Evolutionary conservation across 2,888 invertebrate species (phyloP).

Genomic region (Hydriomena furcata): DNA sequence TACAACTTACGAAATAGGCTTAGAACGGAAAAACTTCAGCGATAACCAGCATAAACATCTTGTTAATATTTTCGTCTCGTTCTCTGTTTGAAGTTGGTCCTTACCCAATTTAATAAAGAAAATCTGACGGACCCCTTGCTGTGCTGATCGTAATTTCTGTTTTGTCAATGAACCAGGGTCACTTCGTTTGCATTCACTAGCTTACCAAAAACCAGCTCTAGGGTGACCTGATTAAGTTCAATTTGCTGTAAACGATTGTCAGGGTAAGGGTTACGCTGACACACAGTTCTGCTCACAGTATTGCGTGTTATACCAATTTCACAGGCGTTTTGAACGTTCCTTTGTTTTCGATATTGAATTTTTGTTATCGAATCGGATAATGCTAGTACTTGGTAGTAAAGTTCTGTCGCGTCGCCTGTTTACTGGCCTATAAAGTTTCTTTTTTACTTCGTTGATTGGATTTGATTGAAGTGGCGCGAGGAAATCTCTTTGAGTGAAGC

Average conservation of each 20-base stretch:
- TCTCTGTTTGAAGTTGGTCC: conserved; percentile 34
- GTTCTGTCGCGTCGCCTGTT: conserved; percentile 21
- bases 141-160: conserved; percentile 48
- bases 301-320: conserved; percentile 51
- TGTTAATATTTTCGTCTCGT: conserved; percentile 45
- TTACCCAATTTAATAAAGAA: conserved; percentile 47
- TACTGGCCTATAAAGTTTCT: conserved; percentile 29
- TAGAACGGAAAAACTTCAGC: conserved; percentile 29
- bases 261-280: conserved; percentile 53
- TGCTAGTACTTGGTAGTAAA: conserved; percentile 25
- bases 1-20: background rate
- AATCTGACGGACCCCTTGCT: conserved; percentile 36
- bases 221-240: conserved; percentile 29
- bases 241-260: conserved; percentile 21
- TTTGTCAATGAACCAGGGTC: conserved; percentile 43
- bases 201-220: conserved; percentile 29
- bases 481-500: conserved; percentile 19
- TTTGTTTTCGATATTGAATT: conserved; percentile 35
- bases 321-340: conserved; percentile 30
- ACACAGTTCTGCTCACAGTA: conserved; percentile 49
- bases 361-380: conserved; percentile 18
- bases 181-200: conserved; percentile 34
- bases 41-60: conserved; percentile 33
- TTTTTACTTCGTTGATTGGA: conserved; percentile 20
- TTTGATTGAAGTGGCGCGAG: conserved; percentile 29